Evolutionary conservation across 2,113 vertebrate genomes (phyloP).

Genomic region (Cichladusa arquata): DNA sequence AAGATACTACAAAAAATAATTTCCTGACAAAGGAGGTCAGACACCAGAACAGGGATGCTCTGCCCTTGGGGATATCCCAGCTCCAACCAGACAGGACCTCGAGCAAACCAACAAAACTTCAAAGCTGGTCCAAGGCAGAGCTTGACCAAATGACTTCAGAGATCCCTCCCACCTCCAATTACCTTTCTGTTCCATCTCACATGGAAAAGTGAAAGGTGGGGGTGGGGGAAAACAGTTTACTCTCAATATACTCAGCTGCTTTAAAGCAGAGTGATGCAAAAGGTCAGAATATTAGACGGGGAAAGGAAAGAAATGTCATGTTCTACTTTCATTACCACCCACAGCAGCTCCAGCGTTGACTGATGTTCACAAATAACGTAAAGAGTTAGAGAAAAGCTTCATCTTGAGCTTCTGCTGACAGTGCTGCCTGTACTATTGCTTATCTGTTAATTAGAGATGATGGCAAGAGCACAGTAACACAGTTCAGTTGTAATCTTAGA

Average conservation of each 20-base stretch:
- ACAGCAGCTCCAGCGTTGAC: neutral
- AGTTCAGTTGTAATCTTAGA: neutral
- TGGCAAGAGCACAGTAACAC: neutral
- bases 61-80: neutral
- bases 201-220: neutral
- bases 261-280: conserved; percentile 28
- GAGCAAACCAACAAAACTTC: neutral
- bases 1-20: neutral
- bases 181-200: neutral
- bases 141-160: neutral
- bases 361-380: neutral
- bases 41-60: neutral
- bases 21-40: fast-evolving
- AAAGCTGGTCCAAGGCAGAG: neutral
- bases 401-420: neutral
- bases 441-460: neutral
- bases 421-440: neutral
- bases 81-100: neutral
- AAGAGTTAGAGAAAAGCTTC: neutral
- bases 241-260: neutral
- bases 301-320: conserved; percentile 52
- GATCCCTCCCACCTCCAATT: neutral
- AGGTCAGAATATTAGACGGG: conserved; percentile 45
- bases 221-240: neutral
- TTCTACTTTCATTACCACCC: conserved; percentile 45